Evolutionary conservation across 2,113 vertebrate species (phyloP), one percentile per base, ranked within the genome.

Genomic region (Oreochromis aureus): DNA sequence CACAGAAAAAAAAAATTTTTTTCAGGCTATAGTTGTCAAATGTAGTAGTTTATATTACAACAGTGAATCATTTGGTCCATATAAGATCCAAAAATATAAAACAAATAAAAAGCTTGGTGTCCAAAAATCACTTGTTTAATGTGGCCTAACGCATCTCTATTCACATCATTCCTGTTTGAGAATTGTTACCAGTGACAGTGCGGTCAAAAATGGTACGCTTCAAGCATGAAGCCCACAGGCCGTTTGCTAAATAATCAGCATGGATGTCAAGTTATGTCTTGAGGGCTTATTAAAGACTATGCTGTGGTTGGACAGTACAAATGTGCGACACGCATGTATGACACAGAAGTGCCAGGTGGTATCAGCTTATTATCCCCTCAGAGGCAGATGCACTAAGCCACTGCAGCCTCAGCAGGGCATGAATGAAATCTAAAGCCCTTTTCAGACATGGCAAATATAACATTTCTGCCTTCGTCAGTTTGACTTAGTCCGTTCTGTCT

Each of bases 291-390:
- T 83, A 81, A 81, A 88, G 5, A 19, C 56, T 44, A 12, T 69
- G 73, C 73, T 82, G 88, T 81, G 84, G 59, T 81, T 90, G 46
- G 76, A 76, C 58, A 55, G 69, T 87, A 81, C 83, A 59, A 81
- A 85, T 85, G 71, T 89, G 51, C 13, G 83, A 69, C 76, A 86
- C 11, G 78, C 53, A 91, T 83, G 76, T 82, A 56, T 92, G 90
- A 66, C 91, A 94, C 89, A 93, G 87, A 92, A 88, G 71, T 93
- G 94, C 87, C 94, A 93, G 76, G 85, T 36, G 61, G 51, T 90
- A 94, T 94, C 88, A 93, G 63, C 59, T 48, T 54, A 76, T 36
- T 24, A 27, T 46, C 22, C 32, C 8, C 24, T 66, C 41, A 32
- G 66, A 87, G 82, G 66, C 84, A 80, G 54, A 92, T 63, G 73